Evolutionary conservation across 2,797 vertebrate genomes (phyloP).

Genomic region (Zonotrichia albicollis): DNA sequence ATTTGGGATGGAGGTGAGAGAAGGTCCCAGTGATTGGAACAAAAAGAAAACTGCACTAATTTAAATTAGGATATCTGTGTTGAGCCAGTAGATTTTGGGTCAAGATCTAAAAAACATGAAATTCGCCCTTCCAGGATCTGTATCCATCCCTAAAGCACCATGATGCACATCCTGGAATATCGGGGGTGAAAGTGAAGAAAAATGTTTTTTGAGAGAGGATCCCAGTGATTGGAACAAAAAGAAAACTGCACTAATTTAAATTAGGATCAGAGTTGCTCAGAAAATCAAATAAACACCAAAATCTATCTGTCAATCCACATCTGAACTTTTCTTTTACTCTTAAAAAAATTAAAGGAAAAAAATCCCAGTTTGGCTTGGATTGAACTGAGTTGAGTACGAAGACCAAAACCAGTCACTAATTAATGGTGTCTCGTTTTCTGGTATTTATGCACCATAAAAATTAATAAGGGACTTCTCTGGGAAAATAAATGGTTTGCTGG

Average conservation of each 20-base stretch:
- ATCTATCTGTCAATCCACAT: not conserved
- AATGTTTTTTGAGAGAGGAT: not conserved
- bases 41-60: not conserved
- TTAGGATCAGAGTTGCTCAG: not conserved
- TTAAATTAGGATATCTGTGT: not conserved
- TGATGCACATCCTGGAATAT: not conserved
- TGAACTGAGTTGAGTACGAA: not conserved
- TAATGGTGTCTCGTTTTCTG: slow-evolving; percentile 50
- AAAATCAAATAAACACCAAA: not conserved
- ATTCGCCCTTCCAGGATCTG: not conserved
- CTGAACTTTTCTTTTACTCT: not conserved
- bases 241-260: not conserved
- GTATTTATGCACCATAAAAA: slow-evolving; percentile 57
- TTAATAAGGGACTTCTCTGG: slow-evolving; percentile 52
- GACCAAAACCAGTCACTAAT: slow-evolving; percentile 46
- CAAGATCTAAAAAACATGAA: not conserved
- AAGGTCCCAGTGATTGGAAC: not conserved
- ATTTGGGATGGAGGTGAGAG: not conserved
- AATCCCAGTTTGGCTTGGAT: not conserved
- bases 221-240: not conserved
- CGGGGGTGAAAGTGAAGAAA: not conserved
- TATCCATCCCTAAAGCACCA: not conserved
- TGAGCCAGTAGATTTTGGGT: not conserved
- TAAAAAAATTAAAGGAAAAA: not conserved
- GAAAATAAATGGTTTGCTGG: slow-evolving; percentile 50